Base-by-base conservation (phyloP, 1,140 invertebrate genomes). In the Pseudomyrmex concolor region DNA sequence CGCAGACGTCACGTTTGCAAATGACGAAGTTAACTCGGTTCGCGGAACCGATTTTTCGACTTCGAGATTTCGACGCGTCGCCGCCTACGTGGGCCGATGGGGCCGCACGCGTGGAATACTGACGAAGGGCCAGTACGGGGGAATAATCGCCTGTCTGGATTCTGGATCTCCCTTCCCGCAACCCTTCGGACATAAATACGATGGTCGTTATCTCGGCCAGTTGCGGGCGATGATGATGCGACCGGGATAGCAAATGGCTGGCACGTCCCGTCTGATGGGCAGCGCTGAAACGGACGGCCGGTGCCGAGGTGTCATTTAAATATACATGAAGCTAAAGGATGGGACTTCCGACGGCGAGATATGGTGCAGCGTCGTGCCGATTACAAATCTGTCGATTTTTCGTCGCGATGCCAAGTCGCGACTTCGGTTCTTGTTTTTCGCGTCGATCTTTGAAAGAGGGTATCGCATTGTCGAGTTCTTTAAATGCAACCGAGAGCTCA, bases 311-410 rank as follows among this genome's bases (percentile, higher is more conserved):
- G 77, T 87, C 77, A 72, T 85, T 87, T 85, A 83, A 84, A 89
- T 89, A 88, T 80, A 83, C 84, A 89, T 84, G 84, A 89, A 89
- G 60, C 78, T 67, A 73, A 89, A 19, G 43, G 55, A 89, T 81
- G 68, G 74, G 55, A 55, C 64, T 70, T 34, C 10, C 66, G 54
- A 59, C 43, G 45, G 10, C 43, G 54, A 43, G 54, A 57, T 59
- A 67, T 54, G 13, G 22, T 68, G 48, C 15, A 17, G 48, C 12
- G 55, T 22, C 70, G 51, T 68, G 59, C 5, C 13, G 43, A 74
- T 63, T 45, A 50, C 43, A 74, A 55, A 50, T 64, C 13, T 62
- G 22, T 8, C 43, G 5, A 77, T 70, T 63, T 62, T 59, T 19
- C 62, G n/a, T 19, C 34, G 45, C 7, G 2, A 22, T 15, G 15